These are phyloP conservation scores for Rhinatrema bivittatum DNA, from an alignment of 2,797 vertebrate species.

Conservation along the genomic window DNA sequence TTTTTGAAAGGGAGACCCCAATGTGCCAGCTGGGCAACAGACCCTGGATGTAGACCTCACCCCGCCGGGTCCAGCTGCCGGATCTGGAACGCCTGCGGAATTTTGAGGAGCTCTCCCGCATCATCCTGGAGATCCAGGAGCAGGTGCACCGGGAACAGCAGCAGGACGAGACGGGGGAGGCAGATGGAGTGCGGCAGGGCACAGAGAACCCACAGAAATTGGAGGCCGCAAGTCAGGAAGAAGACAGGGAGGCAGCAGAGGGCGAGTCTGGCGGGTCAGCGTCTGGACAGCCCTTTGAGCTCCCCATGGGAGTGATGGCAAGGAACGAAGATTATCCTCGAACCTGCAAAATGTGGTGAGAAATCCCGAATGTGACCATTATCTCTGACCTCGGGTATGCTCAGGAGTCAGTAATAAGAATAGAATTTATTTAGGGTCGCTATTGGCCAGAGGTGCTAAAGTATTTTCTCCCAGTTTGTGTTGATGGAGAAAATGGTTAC, in stretches of 20 bases:
- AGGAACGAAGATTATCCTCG: slow-evolving; percentile 91
- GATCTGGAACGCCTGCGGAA: slow-evolving; percentile 73
- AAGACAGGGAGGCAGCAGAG: slow-evolving; percentile 1
- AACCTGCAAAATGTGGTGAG: slow-evolving; percentile 84
- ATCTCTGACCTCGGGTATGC: too few species aligned
- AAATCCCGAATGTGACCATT: too few species aligned
- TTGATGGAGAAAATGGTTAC: too few species aligned
- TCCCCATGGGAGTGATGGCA: slow-evolving; percentile 85
- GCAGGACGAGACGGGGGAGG: slow-evolving; percentile 16
- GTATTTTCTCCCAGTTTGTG: too few species aligned
- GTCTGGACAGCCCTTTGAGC: slow-evolving; percentile 66
- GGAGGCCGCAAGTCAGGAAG: background rate
- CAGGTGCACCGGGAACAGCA: slow-evolving; percentile 66
- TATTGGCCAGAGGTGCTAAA: too few species aligned
- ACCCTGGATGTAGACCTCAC: slow-evolving; percentile 83
- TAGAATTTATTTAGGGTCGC: too few species aligned
- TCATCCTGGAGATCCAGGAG: slow-evolving; percentile 75
- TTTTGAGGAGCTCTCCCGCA: slow-evolving; percentile 82
- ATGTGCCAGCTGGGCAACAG: slow-evolving; percentile 92
- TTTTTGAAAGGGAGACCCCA: slow-evolving; percentile 95
- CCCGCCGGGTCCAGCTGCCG: slow-evolving; percentile 73
- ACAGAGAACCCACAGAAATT: background rate
- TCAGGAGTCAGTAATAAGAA: too few species aligned
- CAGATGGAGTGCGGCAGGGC: background rate
- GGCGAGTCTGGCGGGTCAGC: slow-evolving; percentile 11